These are phyloP conservation scores for Marisa cornuarietis DNA, from an alignment of 1,140 invertebrate species.

Conservation along the genomic window DNA sequence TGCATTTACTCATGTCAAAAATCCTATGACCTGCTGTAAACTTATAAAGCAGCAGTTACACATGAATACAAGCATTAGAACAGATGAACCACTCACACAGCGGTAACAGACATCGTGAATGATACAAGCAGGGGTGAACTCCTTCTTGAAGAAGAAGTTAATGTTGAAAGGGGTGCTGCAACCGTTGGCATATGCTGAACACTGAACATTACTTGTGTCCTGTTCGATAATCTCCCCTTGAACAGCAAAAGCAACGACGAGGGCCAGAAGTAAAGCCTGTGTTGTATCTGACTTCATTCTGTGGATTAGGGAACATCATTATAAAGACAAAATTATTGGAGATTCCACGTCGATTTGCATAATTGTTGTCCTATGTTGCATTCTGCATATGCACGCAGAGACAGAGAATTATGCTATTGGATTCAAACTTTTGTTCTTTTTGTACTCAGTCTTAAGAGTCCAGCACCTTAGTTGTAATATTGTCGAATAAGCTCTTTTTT, in stretches of 20 bases:
- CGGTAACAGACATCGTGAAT: constrained; percentile 44
- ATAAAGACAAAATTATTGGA: no score
- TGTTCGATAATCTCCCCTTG: background rate
- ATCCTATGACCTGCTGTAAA: background rate
- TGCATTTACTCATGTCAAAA: background rate
- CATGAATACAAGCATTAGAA: background rate
- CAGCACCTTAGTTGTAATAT: no score
- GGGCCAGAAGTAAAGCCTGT: background rate
- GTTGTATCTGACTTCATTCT: background rate
- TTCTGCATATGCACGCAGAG: no score
- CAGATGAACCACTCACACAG: constrained; percentile 33
- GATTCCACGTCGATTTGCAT: no score
- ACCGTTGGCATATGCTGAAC: constrained; percentile 24
- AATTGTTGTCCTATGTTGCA: no score
- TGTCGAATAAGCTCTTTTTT: no score
- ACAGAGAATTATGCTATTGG: no score
- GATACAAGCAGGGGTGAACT: constrained; percentile 37
- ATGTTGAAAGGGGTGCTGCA: constrained; percentile 35
- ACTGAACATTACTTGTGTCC: background rate
- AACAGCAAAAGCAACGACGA: background rate
- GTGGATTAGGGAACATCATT: background rate
- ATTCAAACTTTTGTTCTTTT: no score
- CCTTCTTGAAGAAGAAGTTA: constrained; percentile 39
- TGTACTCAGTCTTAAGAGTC: no score
- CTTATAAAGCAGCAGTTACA: background rate